Base-by-base conservation (phyloP, 2,888 invertebrate genomes). In the Baccha elongata region DNA sequence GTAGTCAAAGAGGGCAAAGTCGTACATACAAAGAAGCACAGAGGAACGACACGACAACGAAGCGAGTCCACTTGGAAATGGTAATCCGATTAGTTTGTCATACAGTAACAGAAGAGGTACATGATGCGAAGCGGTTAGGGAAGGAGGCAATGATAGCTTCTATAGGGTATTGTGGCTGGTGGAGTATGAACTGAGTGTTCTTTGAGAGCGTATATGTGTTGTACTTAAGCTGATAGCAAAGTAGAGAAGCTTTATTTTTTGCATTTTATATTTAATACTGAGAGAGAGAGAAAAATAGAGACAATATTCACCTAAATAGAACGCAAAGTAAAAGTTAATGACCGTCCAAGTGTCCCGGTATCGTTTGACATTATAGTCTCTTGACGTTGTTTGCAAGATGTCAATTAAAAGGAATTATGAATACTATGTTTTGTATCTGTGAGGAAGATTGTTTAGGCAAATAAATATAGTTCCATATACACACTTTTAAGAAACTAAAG, bases 31-130 rank as follows among this genome's bases (percentile, higher is more conserved):
- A 11, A 52, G 52, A 15, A 44, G 15, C 13, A 5, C n/a, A 35
- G 13, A 67, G 60, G 10, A 32, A 23, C 37, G 23, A 6, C 10
- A 58, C 65, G 58, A 40, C 52, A 21, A 48, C 58, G 67, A 58
- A 23, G 67, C 44, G 71, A 68, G 29, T 58, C 72, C 78, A 76
- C 78, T 83, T 83, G 83, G 83, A 83, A 83, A 76, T 83, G 73
- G 76, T 83, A 83, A 83, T 83, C 83, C 72, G 83, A 83, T 83
- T 83, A 83, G 83, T 68, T 83, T 78, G 76, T 78, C 68, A 62
- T 62, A 73, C 17, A 73, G 68, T 48, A 53, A 32, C 29, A 7
- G 29, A 32, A 48, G 23, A 64, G 76, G 69, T 76, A 21, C 8
- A 7, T 7, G 35, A 1, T 48, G 8, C 17, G 5, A n/a, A 6